Conservation (phyloP, 2,113 vertebrate genomes). For the Tichodroma muraria region DNA sequence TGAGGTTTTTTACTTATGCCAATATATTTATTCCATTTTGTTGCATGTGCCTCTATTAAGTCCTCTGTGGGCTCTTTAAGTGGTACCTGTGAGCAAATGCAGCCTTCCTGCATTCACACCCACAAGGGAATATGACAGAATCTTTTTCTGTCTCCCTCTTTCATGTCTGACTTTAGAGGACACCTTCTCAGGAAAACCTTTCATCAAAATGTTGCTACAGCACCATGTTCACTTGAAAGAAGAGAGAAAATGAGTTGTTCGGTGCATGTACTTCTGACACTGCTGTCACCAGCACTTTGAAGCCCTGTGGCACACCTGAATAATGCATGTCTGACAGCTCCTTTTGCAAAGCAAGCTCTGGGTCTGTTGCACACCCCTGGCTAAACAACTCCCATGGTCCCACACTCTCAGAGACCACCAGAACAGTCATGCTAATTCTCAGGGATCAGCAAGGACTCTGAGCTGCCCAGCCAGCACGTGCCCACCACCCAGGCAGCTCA, state of each 20-base stretch:
- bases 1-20: neutral
- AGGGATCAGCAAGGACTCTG: neutral
- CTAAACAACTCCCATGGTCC: neutral
- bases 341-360: neutral
- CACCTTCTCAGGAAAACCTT: neutral
- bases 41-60: neutral
- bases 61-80: neutral
- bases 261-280: neutral
- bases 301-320: neutral
- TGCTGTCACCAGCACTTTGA: neutral
- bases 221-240: neutral
- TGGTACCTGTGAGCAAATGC: neutral
- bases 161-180: neutral
- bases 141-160: neutral
- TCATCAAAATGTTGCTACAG: neutral
- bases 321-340: neutral
- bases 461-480: neutral
- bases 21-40: neutral
- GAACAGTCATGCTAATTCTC: rapidly evolving
- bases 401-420: neutral
- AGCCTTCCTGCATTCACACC: neutral
- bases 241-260: neutral
- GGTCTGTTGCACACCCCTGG: neutral
- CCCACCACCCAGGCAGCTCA: neutral
- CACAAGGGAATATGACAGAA: neutral